A percentile compares a stretch with the other conserved stretches of the same genome.
Conservation (phyloP, 2,797 vertebrate genomes). For the Gobio occitaniae region DNA sequence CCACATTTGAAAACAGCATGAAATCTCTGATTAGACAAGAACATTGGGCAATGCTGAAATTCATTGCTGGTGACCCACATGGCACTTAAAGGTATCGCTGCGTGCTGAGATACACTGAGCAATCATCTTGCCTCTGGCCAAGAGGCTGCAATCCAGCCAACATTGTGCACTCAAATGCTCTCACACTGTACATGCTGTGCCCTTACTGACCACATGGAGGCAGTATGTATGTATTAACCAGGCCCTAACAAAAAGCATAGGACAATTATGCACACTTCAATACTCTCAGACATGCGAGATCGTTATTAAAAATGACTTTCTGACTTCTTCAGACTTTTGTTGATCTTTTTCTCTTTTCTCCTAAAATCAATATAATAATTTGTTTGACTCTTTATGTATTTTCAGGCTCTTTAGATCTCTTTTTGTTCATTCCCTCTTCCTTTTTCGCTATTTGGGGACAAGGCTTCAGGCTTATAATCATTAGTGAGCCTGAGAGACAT, state of each 20-base stretch:
- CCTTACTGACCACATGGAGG: constrained; percentile 49
- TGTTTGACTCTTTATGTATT: background rate
- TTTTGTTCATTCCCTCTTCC: constrained; percentile 1
- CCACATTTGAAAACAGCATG: background rate
- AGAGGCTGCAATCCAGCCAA: background rate
- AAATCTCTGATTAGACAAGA: constrained; percentile 31
- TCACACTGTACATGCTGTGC: background rate
- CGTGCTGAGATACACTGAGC: constrained; percentile 11
- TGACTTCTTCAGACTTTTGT: background rate
- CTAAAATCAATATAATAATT: background rate
- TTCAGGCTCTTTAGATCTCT: constrained; percentile 5
- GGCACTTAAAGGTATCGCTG: constrained; percentile 13
- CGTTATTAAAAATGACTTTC: background rate
- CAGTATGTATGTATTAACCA: constrained; percentile 45
- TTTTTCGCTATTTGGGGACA: constrained; percentile 18
- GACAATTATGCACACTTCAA: background rate
- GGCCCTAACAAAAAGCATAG: background rate
- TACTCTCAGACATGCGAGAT: background rate
- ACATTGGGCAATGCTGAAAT: background rate
- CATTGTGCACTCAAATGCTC: background rate
- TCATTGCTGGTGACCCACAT: constrained; percentile 15
- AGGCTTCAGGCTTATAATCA: constrained; percentile 48
- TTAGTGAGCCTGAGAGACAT: constrained; percentile 49
- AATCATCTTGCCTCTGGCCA: constrained; percentile 15
- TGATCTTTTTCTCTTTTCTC: background rate